These are phyloP conservation scores for Hoplostethus atlanticus DNA, from an alignment of 2,797 vertebrate genomes.

Conservation along the genomic window DNA sequence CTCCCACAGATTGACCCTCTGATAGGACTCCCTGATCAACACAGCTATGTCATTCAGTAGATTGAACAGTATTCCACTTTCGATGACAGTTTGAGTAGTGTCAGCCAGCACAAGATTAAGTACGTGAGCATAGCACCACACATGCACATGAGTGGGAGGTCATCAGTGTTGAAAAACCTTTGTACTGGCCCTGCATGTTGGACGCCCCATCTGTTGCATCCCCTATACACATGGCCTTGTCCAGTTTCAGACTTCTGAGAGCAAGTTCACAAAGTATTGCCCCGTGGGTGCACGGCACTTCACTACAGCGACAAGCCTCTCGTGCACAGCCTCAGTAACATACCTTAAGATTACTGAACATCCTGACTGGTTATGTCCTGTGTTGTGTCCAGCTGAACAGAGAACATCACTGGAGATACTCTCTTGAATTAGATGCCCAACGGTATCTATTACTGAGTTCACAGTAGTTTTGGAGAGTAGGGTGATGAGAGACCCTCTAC, in stretches of 20 bases:
- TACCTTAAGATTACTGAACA: constrained; percentile 1
- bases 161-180: background rate
- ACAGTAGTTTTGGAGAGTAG: constrained; percentile 11
- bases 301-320: constrained; percentile 2
- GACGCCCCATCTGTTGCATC: constrained; percentile 2
- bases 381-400: background rate
- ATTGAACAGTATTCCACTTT: background rate
- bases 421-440: constrained; percentile 6
- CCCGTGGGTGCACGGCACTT: constrained; percentile 5
- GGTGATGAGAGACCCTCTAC: constrained; percentile 8
- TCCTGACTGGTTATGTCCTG: constrained; percentile 6
- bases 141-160: background rate
- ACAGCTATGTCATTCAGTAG: constrained; percentile 3
- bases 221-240: background rate
- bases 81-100: background rate
- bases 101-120: constrained; percentile 8
- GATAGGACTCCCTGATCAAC: constrained; percentile 8
- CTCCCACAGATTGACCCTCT: background rate
- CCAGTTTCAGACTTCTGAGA: constrained; percentile 13
- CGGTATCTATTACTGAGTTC: constrained; percentile 1
- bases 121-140: constrained; percentile 11
- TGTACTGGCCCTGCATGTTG: background rate
- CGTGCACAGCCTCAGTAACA: constrained; percentile 8
- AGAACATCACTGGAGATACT: background rate
- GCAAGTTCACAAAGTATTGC: background rate